phyloP scores from a whole-genome alignment of 2,797 vertebrate genomes.

The Enoplosus armatus region DNA sequence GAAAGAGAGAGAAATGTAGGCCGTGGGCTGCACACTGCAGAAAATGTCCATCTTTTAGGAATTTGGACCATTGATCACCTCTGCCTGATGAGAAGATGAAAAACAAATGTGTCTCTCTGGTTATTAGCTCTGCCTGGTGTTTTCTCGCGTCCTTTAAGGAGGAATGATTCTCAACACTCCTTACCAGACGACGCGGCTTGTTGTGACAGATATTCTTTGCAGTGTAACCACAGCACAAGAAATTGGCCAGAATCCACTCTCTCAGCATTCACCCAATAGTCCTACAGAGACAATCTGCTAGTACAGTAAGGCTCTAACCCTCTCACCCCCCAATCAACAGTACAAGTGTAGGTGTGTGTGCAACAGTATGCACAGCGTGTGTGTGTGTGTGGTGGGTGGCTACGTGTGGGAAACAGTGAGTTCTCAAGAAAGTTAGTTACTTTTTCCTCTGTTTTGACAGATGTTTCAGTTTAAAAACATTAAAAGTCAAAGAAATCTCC shows the following conservation, averaged over 20 bases:
- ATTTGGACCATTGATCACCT: conserved; percentile 40
- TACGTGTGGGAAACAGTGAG: conserved; percentile 31
- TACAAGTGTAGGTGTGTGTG: conserved; percentile 11
- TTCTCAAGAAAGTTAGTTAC: conserved; percentile 18
- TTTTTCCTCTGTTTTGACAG: conserved; percentile 47
- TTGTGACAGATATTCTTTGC: conserved; percentile 52
- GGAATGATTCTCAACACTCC: conserved; percentile 8
- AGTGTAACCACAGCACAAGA: conserved; percentile 59
- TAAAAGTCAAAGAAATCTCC: background rate
- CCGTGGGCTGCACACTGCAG: conserved; percentile 21
- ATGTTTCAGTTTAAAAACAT: conserved; percentile 26
- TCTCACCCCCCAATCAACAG: conserved; percentile 13
- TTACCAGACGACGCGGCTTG: background rate
- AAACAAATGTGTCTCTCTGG: conserved; percentile 18
- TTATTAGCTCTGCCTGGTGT: conserved; percentile 3
- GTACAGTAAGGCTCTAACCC: conserved; percentile 34
- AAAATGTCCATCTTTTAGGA: conserved; percentile 36
- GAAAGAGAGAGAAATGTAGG: conserved; percentile 30
- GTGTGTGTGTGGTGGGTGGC: conserved; percentile 16
- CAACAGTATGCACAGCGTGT: background rate
- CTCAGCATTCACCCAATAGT: conserved; percentile 42
- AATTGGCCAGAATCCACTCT: conserved; percentile 40
- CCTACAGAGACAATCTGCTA: conserved; percentile 49
- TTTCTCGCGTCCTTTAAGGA: conserved; percentile 14
- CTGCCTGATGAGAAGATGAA: conserved; percentile 35